Base-by-base conservation (phyloP, 2,113 vertebrate species). In the Gulo gulo region DNA sequence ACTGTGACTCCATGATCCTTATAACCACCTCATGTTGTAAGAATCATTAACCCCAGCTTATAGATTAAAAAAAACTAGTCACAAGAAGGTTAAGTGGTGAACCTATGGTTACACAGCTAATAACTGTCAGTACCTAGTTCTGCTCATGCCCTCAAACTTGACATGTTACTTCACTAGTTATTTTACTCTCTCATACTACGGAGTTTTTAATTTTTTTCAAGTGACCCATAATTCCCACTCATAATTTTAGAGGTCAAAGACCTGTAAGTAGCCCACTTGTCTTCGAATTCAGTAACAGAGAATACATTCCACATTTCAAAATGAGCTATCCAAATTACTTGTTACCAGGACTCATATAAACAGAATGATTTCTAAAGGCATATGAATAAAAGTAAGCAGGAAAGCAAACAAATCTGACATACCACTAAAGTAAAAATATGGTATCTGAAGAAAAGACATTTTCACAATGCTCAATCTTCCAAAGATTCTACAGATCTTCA, bases 211-310 rank as follows among this genome's bases (percentile, higher is more conserved):
- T 52, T 42, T 93, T 93, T 90, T 81, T 76, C 42, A 90, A 94
- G 88, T 92, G 92, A 90, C 23, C 82, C 57, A 63, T 78, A 96
- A 71, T 90, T 71, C 71, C 34, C 91, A 96, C 18, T 61, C 34
- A 69, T 31, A 91, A 74, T 69, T 95, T 93, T 52, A 80, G 45
- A 95, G 14, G 16, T 61, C 47, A 92, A 88, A 88, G 36, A 69
- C 36, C 55, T 91, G 0, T 57, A 81, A 96, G 67, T 9, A 88
- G 20, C 55, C 61, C 15, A 94, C 42, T 31, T 73, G 69, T 34
- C 47, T 92, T 93, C 83, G 87, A 97, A 93, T 91, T 84, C 52
- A 92, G 36, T 67, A 94, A 83, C 67, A 96, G n/a, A 94, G 29
- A 23, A 73, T 47, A 86, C 47, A 91, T 29, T 96, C 57, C n/a